Evolutionary conservation across 1,140 invertebrate species (phyloP), one percentile per base, ranked within the genome.

Genomic region (Procambarus clarkii): DNA sequence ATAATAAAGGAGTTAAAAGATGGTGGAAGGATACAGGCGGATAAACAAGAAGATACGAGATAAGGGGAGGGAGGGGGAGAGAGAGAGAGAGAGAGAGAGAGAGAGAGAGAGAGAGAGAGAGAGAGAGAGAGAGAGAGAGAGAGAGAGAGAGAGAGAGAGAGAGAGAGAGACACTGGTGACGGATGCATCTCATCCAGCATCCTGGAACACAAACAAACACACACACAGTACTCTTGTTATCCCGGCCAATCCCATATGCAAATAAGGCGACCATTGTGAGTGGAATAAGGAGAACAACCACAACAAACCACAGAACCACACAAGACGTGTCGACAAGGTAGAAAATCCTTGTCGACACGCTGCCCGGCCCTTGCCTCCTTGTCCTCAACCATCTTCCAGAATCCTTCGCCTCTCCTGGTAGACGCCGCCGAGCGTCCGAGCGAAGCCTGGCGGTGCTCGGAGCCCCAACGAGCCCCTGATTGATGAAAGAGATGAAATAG

Each of bases 401-500:
- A 46, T 64, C 8, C 44, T 78, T 90, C 80, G 78, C 44, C 5
- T 69, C 4, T 45, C 8, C 48, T 2, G 64, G 24, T 21, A 21
- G 21, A 24, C 4, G 5, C 11, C 9, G 13, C 5, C 24, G 77
- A 9, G 64, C 34, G 15, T 18, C 34, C 45, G 87, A 88, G 34
- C 76, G 87, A 88, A 46, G 50, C 50, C 50, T 54, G 8, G 8
- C 8, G 50, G 8, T 54, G 50, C 0, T 13, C 8, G 2, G 8
- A 13, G 50, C 50, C n/a, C 74, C 83, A 85, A 85, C 83, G 69
- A 69, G 64, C 18, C n/a, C 18, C 88, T 90, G 88, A 90, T 90
- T 84, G 88, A 90, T 90, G 80, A 78, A 90, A 90, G 88, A 90
- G 88, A 90, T 84, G 88, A 90, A 84, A 90, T 78, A 18, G 81